Base-by-base conservation (phyloP, 1,140 invertebrate genomes). In the Pissodes strobi region DNA sequence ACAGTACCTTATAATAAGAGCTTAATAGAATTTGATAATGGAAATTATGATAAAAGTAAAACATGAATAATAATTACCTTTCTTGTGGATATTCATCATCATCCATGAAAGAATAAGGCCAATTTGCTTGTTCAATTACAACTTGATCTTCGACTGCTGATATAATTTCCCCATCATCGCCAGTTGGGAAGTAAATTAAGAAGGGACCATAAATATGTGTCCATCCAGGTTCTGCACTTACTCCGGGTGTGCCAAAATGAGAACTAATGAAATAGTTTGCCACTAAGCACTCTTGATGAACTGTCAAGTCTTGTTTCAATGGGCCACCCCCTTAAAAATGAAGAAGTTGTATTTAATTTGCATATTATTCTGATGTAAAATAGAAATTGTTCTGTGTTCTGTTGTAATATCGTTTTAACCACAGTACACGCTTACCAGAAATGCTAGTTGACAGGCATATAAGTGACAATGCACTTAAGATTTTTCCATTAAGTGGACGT, bases 221-320 rank as follows among this genome's bases (percentile, higher is more conserved):
- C 58, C 58, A 60, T 2, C 58, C 46, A 19, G 58, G 6, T n/a
- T 30, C 19, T 25, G 58, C 45, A 15, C 10, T 23, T 19, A 60
- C 17, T 9, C 13, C 17, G 5, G 27, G n/a, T 13, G 45, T 18
- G 6, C 58, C 58, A 48, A 59, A 59, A 59, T 59, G 56, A 27
- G 38, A 45, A 21, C 56, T 59, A 2, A 59, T 21, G 34, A 59
- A 59, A 27, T 59, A 59, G 17, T 59, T 59, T n/a, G 56, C 56
- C 12, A 59, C 43, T n/a, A 59, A 22, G 17, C 38, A 46, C n/a
- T 59, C 43, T 34, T 59, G 56, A 59, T 59, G 56, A 13, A 59
- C 19, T n/a, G 43, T 10, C 8, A 59, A 34, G 18, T 59, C 56
- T 37, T 59, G 56, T 48, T 59, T 59, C 9, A 59, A 21, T 17